These are phyloP conservation scores for Scophthalmus maximus DNA, from an alignment of 2,113 vertebrate species.

Conservation along the genomic window DNA sequence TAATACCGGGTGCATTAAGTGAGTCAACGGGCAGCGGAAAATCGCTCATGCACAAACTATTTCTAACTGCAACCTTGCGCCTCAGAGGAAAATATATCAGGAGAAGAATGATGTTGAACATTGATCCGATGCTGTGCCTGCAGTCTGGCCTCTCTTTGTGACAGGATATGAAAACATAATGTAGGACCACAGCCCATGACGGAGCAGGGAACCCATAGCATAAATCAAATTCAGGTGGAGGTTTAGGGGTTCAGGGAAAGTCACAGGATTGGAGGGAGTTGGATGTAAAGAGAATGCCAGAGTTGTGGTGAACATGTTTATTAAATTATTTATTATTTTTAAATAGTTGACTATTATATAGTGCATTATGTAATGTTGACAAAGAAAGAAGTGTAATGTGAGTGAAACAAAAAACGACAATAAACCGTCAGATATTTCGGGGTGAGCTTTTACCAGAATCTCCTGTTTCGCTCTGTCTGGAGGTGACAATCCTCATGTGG, in stretches of 20 bases:
- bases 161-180: conserved; percentile 58
- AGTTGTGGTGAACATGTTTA: not conserved
- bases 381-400: not conserved
- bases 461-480: too few relatives aligned
- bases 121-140: conserved; percentile 47
- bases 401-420: not conserved
- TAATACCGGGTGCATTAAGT: conserved; percentile 60
- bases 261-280: conserved; percentile 10
- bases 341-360: too few relatives aligned
- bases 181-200: conserved; percentile 44
- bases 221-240: conserved; percentile 53
- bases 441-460: too few relatives aligned
- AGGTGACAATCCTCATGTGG: too few relatives aligned
- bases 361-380: not conserved
- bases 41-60: conserved; percentile 56
- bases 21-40: conserved; percentile 52
- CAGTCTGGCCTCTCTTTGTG: conserved; percentile 48
- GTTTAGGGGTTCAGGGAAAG: conserved; percentile 34
- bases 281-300: not conserved
- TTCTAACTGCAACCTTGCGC: conserved; percentile 49
- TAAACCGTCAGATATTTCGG: too few relatives aligned
- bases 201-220: conserved; percentile 15
- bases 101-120: conserved; percentile 52
- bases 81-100: conserved; percentile 57
- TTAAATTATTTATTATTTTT: not conserved